Evolutionary conservation across 2,113 vertebrate species (phyloP).

Genomic region (Strix uralensis): DNA sequence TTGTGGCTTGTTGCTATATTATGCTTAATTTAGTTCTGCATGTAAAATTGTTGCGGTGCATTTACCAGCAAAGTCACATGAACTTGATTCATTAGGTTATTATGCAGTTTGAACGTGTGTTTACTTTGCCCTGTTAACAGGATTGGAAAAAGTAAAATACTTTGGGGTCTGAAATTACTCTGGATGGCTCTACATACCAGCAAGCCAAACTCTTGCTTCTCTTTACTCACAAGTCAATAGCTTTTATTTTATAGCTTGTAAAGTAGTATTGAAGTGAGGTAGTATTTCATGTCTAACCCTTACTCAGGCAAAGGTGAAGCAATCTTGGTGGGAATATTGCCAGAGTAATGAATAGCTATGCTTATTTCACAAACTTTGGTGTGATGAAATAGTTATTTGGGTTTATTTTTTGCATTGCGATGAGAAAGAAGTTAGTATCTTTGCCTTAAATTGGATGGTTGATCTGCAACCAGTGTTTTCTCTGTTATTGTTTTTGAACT

Average conservation of each 20-base stretch:
- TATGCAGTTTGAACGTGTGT: neutral
- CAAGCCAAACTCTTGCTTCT: neutral
- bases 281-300: neutral
- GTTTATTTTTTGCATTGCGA: neutral
- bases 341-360: neutral
- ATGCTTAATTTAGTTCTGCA: neutral
- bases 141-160: neutral
- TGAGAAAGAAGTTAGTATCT: neutral
- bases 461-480: neutral
- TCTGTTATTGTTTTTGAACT: neutral
- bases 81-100: neutral
- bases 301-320: neutral
- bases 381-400: neutral
- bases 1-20: neutral
- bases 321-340: neutral
- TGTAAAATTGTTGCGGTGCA: neutral
- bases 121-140: conserved; percentile 8
- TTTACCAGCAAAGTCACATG: conserved; percentile 8
- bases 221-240: neutral
- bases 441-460: neutral
- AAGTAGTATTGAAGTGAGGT: neutral
- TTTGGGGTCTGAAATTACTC: neutral
- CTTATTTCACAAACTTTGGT: neutral
- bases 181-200: neutral
- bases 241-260: neutral